A percentile compares a stretch with the other conserved stretches of the same genome.
Evolutionary conservation across 2,113 vertebrate species (phyloP).

Genomic region (Phaetusa simplex): DNA sequence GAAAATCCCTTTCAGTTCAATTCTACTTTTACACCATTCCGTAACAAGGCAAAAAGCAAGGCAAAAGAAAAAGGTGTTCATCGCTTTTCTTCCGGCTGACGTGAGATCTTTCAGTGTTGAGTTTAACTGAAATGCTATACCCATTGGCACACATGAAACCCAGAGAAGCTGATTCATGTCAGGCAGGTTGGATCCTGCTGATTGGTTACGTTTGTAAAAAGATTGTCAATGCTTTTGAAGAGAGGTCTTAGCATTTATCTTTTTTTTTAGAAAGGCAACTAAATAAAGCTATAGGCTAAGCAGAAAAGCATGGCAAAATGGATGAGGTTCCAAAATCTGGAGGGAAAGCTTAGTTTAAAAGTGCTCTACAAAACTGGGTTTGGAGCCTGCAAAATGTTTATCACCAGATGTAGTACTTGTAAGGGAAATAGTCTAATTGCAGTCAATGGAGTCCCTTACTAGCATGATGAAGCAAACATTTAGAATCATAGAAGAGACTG

Average conservation of each 20-base stretch:
- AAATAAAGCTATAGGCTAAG: not conserved
- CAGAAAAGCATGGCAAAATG: not conserved
- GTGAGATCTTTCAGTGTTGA: not conserved
- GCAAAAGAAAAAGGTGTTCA: not conserved
- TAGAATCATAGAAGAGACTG: not conserved
- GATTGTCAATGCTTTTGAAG: not conserved
- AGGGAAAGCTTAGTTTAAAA: not conserved
- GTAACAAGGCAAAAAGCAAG: not conserved
- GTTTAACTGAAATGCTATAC: not conserved
- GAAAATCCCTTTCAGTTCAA: not conserved
- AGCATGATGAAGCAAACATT: not conserved
- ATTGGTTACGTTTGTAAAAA: not conserved
- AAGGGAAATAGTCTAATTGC: not conserved
- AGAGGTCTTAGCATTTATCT: not conserved
- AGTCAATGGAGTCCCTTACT: not conserved
- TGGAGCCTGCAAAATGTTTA: not conserved
- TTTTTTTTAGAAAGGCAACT: not conserved
- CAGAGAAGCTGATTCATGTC: not conserved
- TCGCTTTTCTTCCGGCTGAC: not conserved
- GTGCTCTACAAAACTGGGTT: not conserved
- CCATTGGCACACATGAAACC: not conserved
- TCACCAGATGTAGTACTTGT: not conserved
- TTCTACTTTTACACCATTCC: not conserved
- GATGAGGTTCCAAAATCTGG: not conserved
- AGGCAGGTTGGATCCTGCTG: not conserved